Evolutionary conservation across 64 coral and sea anemone species (phyloP), one percentile per base, ranked within the genome.

Genomic region (Stichodactyla helianthus): DNA sequence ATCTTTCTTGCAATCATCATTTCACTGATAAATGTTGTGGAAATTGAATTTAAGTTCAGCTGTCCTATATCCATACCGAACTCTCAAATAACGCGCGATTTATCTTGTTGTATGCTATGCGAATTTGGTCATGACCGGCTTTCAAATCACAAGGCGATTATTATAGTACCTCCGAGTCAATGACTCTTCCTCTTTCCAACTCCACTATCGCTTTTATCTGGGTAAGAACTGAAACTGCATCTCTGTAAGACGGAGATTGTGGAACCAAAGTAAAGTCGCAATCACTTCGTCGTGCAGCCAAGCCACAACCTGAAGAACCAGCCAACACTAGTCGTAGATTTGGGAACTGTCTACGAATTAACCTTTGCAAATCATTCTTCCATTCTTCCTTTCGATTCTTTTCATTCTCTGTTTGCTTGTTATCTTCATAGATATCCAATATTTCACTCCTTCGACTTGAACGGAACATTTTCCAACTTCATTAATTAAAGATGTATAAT

Each of bases 251-350:
- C 8, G 51, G 9, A 52, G 23, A 26, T 18, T 25, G 80, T n/a
- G 52, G 20, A 23, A 82, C 50, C 8, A 92, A 53, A 4, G 90
- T 84, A 77, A 92, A 84, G 59, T 92, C 90, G 5, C 86, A 86
- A 60, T 92, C 90, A 57, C 86, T 87, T 7, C 74, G 62, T 26
- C 84, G 67, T 13, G 71, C 80, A 14, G 85, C 86, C 50, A 92
- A 88, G 10, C 79, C 70, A 16, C 12, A 59, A 59, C 59, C 78
- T 6, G 90, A 88, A 10, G 90, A 92, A 77, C 90, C 90, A 50
- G 70, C 86, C 7, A 92, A 56, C 31, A 92, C 55, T 5, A 92
- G 54, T 52, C 62, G 62, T 17, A 67, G 60, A 52, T 53, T 28
- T 6, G 88, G 88, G 50, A 56, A 89, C 5, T 9, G 20, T 59